These are phyloP conservation scores for Synanthedon andrenaeformis DNA, from an alignment of 2,888 invertebrate species.

Conservation along the genomic window DNA sequence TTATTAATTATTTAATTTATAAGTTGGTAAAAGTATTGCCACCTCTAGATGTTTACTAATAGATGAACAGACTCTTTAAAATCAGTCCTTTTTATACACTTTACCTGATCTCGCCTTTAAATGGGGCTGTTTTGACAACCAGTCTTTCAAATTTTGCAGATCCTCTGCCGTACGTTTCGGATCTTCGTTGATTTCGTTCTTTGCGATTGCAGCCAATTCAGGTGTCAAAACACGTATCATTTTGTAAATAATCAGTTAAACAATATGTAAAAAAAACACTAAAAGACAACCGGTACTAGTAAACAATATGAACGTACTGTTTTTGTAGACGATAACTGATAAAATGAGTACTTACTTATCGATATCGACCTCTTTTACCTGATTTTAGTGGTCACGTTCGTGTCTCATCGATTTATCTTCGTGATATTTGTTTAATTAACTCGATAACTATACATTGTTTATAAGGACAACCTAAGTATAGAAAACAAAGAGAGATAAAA, in stretches of 20 bases:
- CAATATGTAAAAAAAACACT: neutral
- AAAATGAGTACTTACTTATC: too few species aligned
- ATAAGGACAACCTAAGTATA: too few species aligned
- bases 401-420: too few species aligned
- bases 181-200: slow-evolving; percentile 60
- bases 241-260: slow-evolving; percentile 3
- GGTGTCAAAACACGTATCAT: slow-evolving; percentile 50
- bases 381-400: too few species aligned
- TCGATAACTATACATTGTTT: too few species aligned
- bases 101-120: slow-evolving; percentile 67
- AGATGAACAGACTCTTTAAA: too few species aligned
- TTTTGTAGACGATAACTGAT: slow-evolving; percentile 25
- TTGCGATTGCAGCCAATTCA: slow-evolving; percentile 58
- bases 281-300: neutral
- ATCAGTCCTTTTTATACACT: neutral
- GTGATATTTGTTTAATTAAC: too few species aligned
- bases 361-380: too few species aligned
- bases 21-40: too few species aligned
- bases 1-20: too few species aligned
- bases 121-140: slow-evolving; percentile 68
- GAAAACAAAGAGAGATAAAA: too few species aligned
- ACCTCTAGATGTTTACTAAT: too few species aligned
- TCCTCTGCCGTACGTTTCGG: slow-evolving; percentile 46
- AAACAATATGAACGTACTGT: slow-evolving; percentile 8
- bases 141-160: slow-evolving; percentile 54